Evolutionary conservation across 2,888 invertebrate species (phyloP).

Genomic region (Microplitis deprimator): DNA sequence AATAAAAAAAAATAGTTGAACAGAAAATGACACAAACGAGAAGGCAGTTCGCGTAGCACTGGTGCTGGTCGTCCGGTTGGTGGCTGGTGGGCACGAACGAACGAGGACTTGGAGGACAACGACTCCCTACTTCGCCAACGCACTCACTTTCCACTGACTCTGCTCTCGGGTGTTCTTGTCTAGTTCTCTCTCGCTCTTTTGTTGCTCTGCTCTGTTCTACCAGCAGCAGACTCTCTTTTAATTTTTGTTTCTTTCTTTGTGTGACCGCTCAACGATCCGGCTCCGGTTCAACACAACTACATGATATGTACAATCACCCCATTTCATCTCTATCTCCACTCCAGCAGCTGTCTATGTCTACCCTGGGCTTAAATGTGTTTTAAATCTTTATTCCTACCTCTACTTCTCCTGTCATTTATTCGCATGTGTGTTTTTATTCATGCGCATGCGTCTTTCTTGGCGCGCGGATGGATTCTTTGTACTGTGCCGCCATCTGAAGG

Average conservation of each 20-base stretch:
- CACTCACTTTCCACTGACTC: conserved; percentile 54
- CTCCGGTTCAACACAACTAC: conserved; percentile 1
- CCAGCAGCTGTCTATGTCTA: neutral
- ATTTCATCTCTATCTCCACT: neutral
- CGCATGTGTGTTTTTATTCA: neutral
- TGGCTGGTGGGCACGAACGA: conserved; percentile 53
- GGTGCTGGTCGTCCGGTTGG: conserved; percentile 45
- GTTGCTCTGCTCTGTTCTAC: neutral
- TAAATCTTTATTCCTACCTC: neutral
- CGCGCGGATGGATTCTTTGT: neutral
- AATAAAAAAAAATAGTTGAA: conserved; percentile 21
- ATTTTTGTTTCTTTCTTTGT: conserved; percentile 6
- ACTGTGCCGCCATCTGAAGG: neutral
- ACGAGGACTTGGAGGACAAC: conserved; percentile 64
- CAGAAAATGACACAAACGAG: conserved; percentile 45
- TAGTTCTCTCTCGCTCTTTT: conserved; percentile 23
- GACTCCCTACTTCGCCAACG: conserved; percentile 58
- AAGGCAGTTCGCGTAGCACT: conserved; percentile 63
- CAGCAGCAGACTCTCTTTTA: conserved; percentile 8
- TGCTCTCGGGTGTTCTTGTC: conserved; percentile 43
- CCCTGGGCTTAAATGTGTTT: neutral
- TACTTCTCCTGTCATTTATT: neutral
- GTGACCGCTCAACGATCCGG: neutral
- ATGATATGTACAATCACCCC: neutral
- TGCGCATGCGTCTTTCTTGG: neutral